Evolutionary conservation across 2,888 invertebrate species (phyloP).

Genomic region (Sisyra nigra): DNA sequence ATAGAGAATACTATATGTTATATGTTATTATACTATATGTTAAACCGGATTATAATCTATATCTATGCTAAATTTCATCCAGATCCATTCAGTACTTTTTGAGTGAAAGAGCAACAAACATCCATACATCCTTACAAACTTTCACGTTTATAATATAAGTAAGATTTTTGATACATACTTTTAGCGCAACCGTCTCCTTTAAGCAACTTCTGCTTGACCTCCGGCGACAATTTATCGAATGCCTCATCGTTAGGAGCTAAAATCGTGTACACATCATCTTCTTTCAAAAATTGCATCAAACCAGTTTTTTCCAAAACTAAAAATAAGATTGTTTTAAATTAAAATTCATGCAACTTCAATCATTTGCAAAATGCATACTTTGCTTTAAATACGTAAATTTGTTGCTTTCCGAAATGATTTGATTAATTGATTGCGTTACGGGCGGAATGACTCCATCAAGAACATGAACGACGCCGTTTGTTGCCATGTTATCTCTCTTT

Average conservation of each 20-base stretch:
- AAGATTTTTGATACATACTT: too few relatives aligned
- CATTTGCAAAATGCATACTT: conserved; percentile 19
- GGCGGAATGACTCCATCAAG: conserved; percentile 41
- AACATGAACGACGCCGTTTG: conserved; percentile 49
- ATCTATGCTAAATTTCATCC: too few relatives aligned
- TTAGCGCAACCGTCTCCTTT: conserved; percentile 39
- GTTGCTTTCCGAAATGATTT: conserved; percentile 37
- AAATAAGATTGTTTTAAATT: conserved; percentile 11
- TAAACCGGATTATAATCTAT: too few relatives aligned
- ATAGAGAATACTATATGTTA: too few relatives aligned
- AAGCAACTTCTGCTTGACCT: conserved; percentile 32
- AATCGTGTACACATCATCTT: conserved; percentile 39
- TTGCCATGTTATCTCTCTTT: conserved; percentile 41
- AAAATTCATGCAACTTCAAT: background rate
- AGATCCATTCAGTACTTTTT: too few relatives aligned
- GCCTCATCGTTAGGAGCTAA: conserved; percentile 52
- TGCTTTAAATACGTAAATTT: conserved; percentile 39
- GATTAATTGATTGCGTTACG: conserved; percentile 34
- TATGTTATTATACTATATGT: too few relatives aligned
- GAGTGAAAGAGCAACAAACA: too few relatives aligned
- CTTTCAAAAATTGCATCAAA: conserved; percentile 33
- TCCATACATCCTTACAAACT: too few relatives aligned
- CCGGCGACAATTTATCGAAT: conserved; percentile 38
- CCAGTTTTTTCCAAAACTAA: conserved; percentile 40
- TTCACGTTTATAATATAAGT: too few relatives aligned